Base-by-base conservation (phyloP, 2,888 invertebrate species). In the Acleris sparsana region DNA sequence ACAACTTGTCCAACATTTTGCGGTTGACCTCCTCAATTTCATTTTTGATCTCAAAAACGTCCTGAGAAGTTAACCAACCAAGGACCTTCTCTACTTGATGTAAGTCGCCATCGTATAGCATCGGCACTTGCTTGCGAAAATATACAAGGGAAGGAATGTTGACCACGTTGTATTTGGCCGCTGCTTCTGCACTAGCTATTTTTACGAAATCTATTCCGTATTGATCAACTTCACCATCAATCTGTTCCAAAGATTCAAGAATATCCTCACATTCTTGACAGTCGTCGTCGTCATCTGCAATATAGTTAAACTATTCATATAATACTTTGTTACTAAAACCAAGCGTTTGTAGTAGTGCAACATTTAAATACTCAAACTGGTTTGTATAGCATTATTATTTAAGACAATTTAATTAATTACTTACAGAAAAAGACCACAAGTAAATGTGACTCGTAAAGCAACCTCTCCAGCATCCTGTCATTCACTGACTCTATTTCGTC, bases 1-100 rank as follows among this genome's bases (percentile, higher is more conserved):
- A 89, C 20, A 99, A 92, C 89, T 99, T 99, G 80, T 99, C 98
- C 78, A 99, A 93, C 97, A 98, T 98, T 90, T 98, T 98, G 70
- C 97, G 95, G 87, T 99, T 98, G 9, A 99, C 99, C 85, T 99
- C 98, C 85, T 98, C 98, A 80, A 99, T 99, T 94, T 98, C 98
- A 82, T 98, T 98, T 93, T 97, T 98, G 62, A 98, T 96, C 89
- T 98, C 98, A 89, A 98, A 98, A 62, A 98, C 97, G 83, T 98
- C 98, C 81, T 98, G 98, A 56, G 97, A 97, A 29, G 98, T 98
- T 51, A 98, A 89, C 98, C 98, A 98, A 70, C 96, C 94, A 5
- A 98, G 91, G 22, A 98, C 95, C 82, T 95, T 95, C 60, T 97
- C 97, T 46, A 96, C 96, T 85, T 98, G 97, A 70, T 95, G 95